Conservation (phyloP, 2,888 invertebrate species). For the Leptarthrus brevirostris region DNA sequence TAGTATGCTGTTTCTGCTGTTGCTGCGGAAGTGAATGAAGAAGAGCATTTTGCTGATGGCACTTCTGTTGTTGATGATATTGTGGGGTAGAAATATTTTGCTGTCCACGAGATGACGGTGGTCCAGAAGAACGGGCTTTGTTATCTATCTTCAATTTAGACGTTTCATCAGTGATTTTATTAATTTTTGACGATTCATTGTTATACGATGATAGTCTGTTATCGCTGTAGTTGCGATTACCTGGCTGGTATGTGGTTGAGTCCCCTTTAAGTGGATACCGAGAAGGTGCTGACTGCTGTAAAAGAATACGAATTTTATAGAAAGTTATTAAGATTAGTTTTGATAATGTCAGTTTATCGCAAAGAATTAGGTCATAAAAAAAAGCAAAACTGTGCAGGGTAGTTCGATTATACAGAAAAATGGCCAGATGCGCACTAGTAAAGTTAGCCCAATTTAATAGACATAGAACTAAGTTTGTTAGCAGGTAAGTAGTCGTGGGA, state of each 20-base stretch:
- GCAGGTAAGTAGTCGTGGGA: no score
- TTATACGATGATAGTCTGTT: slow-evolving; percentile 54
- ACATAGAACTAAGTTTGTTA: no score
- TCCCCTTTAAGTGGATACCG: slow-evolving; percentile 51
- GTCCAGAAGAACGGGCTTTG: slow-evolving; percentile 52
- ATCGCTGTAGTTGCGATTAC: slow-evolving; percentile 53
- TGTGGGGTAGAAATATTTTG: slow-evolving; percentile 30
- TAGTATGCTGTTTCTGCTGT: slow-evolving; percentile 41
- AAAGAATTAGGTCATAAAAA: no score
- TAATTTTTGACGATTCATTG: slow-evolving; percentile 55
- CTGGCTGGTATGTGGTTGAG: slow-evolving; percentile 49
- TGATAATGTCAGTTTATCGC: no score
- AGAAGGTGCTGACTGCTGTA: slow-evolving; percentile 1
- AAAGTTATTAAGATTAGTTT: no score
- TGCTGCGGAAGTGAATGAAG: slow-evolving; percentile 50
- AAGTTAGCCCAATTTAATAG: no score
- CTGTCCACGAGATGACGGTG: slow-evolving; percentile 55
- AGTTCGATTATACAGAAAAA: no score
- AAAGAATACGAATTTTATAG: no score
- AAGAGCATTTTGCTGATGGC: slow-evolving; percentile 53
- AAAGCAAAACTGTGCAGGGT: no score
- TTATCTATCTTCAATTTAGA: slow-evolving; percentile 60
- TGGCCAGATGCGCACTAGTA: no score
- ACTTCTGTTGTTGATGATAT: slow-evolving; percentile 62
- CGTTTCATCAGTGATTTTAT: slow-evolving; percentile 59